These are phyloP conservation scores for Propithecus perrieri DNA, from an alignment of 2,797 vertebrate genomes.

Conservation along the genomic window DNA sequence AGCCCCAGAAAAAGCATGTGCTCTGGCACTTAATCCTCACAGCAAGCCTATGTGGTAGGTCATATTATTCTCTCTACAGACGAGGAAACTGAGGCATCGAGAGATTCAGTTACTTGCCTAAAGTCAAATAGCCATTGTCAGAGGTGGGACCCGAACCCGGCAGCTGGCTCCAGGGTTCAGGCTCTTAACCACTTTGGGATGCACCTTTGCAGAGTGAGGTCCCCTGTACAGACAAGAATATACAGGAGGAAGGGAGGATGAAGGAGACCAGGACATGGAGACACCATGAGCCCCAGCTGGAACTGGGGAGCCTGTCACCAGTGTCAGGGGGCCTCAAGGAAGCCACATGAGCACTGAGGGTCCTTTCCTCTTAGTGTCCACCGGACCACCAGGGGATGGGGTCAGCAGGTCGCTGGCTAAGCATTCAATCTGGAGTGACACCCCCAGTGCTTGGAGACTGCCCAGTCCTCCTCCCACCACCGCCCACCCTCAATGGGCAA, in stretches of 20 bases:
- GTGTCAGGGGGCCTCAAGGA: background rate
- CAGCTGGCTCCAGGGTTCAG: background rate
- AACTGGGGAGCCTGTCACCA: background rate
- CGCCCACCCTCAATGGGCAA: background rate
- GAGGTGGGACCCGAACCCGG: background rate
- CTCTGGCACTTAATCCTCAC: background rate
- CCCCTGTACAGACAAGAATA: too few species aligned
- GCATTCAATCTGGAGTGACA: background rate
- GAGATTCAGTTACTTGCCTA: background rate
- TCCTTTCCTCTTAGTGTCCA: background rate
- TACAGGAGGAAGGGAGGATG: background rate
- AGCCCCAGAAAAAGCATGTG: background rate
- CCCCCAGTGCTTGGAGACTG: rapidly evolving
- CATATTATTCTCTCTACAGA: background rate
- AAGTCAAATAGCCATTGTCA: background rate
- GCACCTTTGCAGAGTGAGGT: background rate
- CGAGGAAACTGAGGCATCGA: background rate
- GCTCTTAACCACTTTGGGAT: background rate
- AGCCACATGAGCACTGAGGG: background rate
- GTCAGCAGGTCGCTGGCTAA: background rate
- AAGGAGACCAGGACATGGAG: background rate
- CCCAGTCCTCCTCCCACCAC: background rate
- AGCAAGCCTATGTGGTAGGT: background rate
- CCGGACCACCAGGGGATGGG: background rate
- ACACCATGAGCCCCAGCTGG: rapidly evolving